A percentile compares a stretch with the other conserved stretches of the same genome.
Evolutionary conservation across 2,797 vertebrate species (phyloP).

Genomic region (Enteromius radiatus): DNA sequence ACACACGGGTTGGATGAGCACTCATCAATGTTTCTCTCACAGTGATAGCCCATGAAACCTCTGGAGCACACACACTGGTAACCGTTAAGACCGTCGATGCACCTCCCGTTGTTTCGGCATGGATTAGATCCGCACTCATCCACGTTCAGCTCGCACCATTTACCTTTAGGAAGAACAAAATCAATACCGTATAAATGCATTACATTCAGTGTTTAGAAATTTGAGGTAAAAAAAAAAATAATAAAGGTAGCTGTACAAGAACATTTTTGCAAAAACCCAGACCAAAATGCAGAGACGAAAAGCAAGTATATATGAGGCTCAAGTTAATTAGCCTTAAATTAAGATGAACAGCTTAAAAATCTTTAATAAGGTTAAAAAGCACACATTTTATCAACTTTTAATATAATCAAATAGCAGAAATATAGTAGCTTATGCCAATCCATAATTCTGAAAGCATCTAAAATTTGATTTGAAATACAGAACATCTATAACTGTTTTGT

Average conservation of each 20-base stretch:
- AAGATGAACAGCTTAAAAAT: background rate
- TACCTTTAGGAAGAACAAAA: constrained; percentile 69
- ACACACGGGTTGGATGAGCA: constrained; percentile 83
- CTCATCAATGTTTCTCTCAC: constrained; percentile 81
- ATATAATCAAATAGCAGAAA: background rate
- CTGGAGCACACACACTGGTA: constrained; percentile 79
- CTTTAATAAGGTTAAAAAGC: background rate
- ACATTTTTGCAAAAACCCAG: background rate
- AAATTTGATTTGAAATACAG: background rate
- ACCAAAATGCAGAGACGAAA: background rate
- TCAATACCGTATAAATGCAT: background rate
- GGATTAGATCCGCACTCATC: constrained; percentile 80
- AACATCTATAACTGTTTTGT: too few species aligned
- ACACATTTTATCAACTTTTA: background rate
- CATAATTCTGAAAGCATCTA: background rate
- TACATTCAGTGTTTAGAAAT: background rate
- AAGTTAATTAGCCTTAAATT: too few species aligned
- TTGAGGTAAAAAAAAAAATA: background rate
- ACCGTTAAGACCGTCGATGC: constrained; percentile 74
- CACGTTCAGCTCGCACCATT: constrained; percentile 76
- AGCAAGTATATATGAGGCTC: background rate
- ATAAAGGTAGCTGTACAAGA: background rate
- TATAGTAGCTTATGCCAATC: background rate
- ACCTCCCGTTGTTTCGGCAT: constrained; percentile 80
- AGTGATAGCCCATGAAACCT: constrained; percentile 79